These are phyloP conservation scores for Myotis pilosus DNA, from an alignment of 2,797 vertebrate genomes.

Conservation along the genomic window DNA sequence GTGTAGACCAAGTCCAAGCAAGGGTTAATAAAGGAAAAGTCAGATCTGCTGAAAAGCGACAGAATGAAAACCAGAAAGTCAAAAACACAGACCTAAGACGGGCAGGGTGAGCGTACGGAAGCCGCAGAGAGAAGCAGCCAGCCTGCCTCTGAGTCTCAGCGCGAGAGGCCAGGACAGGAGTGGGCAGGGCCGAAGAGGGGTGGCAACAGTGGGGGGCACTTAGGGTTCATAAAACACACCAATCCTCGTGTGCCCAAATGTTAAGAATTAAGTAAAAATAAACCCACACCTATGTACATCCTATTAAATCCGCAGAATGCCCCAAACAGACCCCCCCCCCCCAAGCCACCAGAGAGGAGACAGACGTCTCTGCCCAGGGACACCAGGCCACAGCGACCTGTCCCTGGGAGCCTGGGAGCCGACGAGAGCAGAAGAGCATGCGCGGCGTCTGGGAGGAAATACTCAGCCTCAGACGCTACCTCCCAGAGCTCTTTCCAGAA, in stretches of 20 bases:
- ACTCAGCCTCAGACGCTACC: no score
- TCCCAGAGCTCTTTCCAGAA: neutral
- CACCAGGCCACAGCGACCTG: neutral
- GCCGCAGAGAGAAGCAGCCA: no score
- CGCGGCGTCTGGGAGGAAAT: neutral
- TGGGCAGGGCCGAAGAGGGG: neutral
- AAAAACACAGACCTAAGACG: neutral
- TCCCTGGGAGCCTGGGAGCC: rapidly evolving
- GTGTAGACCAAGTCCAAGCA: neutral
- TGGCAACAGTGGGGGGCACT: no score
- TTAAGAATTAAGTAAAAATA: neutral
- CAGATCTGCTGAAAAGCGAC: neutral
- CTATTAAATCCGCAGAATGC: neutral
- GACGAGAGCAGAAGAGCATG: no score
- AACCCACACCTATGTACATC: neutral
- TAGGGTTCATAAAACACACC: neutral
- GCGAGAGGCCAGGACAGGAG: no score
- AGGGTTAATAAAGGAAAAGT: neutral
- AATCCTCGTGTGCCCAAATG: neutral
- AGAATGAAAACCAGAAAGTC: neutral
- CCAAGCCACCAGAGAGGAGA: neutral
- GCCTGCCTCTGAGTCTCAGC: neutral
- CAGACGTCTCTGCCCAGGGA: neutral
- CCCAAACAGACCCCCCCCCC: neutral
- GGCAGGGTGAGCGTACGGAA: rapidly evolving